Evolutionary conservation across 2,113 vertebrate species (phyloP).

Genomic region (Amia ocellicauda): DNA sequence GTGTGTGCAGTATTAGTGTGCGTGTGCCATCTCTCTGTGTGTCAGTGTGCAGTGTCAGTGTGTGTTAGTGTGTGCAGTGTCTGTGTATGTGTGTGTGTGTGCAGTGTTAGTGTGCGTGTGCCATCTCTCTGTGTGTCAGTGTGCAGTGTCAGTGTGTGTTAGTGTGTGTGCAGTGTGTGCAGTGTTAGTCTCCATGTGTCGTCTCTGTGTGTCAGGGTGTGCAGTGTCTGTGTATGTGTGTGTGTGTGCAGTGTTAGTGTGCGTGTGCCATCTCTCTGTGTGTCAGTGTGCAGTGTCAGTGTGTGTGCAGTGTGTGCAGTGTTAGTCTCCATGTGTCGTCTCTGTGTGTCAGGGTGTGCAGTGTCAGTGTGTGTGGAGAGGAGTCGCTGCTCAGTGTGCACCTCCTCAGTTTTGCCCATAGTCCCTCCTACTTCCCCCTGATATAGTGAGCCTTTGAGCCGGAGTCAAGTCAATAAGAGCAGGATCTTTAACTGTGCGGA

Average conservation of each 20-base stretch:
- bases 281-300: no score
- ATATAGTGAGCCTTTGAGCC: slow-evolving; percentile 69
- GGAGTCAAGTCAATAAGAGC: slow-evolving; percentile 62
- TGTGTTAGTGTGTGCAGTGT: no score
- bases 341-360: slow-evolving; percentile 8
- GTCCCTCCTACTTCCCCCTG: slow-evolving; percentile 81
- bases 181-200: not conserved
- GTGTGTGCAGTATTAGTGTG: no score
- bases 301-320: no score
- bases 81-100: no score
- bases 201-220: slow-evolving; percentile 7
- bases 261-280: no score
- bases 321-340: not conserved
- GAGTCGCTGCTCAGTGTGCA: slow-evolving; percentile 40
- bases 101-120: no score
- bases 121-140: no score
- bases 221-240: not conserved
- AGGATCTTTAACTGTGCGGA: slow-evolving; percentile 50
- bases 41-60: not conserved
- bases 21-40: no score
- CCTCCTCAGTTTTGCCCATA: slow-evolving; percentile 67
- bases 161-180: no score
- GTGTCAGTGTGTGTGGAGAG: slow-evolving; percentile 7
- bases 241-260: no score
- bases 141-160: no score